Percentiles rank a stretch among this genome's conserved stretches.
phyloP scores from a whole-genome alignment of 2,797 vertebrate species.

The Schizopygopsis pylzovi region DNA sequence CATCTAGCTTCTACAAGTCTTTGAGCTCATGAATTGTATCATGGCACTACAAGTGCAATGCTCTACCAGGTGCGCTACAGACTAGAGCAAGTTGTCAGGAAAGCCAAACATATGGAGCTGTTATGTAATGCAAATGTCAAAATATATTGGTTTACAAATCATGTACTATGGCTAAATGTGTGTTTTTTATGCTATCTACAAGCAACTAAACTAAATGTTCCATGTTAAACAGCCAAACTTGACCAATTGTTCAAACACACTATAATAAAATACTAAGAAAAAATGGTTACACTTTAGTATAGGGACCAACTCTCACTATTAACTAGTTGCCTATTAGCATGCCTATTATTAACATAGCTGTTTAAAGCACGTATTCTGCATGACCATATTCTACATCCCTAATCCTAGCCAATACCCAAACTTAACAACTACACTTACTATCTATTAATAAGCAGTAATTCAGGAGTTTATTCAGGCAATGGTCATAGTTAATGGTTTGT shows the following conservation, averaged over 20 bases:
- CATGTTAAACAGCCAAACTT: neutral
- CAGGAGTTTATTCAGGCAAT: too few species aligned
- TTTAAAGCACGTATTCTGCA: too few species aligned
- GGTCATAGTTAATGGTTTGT: too few species aligned
- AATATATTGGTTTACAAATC: neutral
- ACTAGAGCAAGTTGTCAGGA: too few species aligned
- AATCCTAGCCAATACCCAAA: neutral
- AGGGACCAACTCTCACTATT: too few species aligned
- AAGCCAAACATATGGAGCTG: neutral
- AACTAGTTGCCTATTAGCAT: too few species aligned
- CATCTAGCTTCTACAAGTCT: neutral
- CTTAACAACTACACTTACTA: too few species aligned
- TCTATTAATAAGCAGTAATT: too few species aligned
- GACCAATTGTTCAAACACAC: too few species aligned
- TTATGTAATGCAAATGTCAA: neutral
- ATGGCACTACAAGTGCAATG: too few species aligned
- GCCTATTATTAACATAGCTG: too few species aligned
- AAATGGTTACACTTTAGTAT: too few species aligned
- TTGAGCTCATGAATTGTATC: neutral
- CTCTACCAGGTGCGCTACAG: neutral
- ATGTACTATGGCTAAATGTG: neutral
- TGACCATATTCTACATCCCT: neutral
- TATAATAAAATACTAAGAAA: neutral
- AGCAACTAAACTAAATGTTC: neutral
- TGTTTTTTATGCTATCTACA: neutral